Conservation (phyloP, 2,797 vertebrate genomes). For the Hybognathus amarus region DNA sequence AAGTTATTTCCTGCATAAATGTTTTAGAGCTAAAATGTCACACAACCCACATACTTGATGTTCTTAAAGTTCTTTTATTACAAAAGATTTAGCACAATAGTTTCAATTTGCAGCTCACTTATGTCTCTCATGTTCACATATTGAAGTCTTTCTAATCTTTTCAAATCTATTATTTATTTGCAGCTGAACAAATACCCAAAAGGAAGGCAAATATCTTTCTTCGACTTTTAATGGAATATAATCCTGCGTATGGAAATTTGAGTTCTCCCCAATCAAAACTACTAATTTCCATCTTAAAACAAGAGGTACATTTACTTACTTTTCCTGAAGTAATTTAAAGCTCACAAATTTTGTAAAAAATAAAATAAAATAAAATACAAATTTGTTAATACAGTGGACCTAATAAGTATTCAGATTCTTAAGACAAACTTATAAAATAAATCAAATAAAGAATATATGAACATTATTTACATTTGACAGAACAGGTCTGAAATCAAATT, state of each 20-base stretch:
- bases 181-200: constrained; percentile 63
- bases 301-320: constrained; percentile 52
- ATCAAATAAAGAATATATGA: background rate
- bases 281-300: constrained; percentile 61
- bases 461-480: background rate
- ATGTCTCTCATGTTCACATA: background rate
- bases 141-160: background rate
- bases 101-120: background rate
- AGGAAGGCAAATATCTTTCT: constrained; percentile 67
- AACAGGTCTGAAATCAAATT: background rate
- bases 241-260: constrained; percentile 47
- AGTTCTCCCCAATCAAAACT: constrained; percentile 52
- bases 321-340: background rate
- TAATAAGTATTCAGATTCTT: background rate
- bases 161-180: background rate
- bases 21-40: background rate
- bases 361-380: no score
- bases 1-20: background rate
- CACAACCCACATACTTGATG: background rate
- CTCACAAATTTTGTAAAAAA: background rate
- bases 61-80: background rate
- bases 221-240: constrained; percentile 55
- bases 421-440: background rate
- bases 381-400: background rate
- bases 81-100: background rate